A percentile compares a stretch with the other conserved stretches of the same genome.
Evolutionary conservation across 1,140 invertebrate genomes (phyloP).

Genomic region (Dendrolimus punctatus): DNA sequence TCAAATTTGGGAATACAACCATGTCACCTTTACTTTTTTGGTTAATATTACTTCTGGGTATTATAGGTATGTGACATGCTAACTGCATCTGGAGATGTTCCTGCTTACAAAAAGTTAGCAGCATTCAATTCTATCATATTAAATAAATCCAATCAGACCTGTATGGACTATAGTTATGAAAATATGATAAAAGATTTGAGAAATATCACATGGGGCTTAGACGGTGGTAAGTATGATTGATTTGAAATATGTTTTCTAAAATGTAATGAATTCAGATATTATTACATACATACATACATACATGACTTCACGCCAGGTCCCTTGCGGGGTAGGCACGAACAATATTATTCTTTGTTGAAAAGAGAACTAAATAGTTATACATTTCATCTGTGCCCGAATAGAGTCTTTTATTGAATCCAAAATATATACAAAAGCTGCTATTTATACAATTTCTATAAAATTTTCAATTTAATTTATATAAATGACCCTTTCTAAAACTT

Average conservation of each 20-base stretch:
- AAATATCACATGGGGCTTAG: constrained; percentile 80
- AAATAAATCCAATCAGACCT: constrained; percentile 79
- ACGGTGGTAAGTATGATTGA: constrained; percentile 72
- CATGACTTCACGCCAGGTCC: no score
- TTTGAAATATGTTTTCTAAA: not conserved
- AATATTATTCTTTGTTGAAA: not conserved
- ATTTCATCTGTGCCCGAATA: no score
- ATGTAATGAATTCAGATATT: not conserved
- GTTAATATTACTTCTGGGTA: constrained; percentile 2
- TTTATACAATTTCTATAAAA: no score
- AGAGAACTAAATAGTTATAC: no score
- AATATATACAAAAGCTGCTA: no score
- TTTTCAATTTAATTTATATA: no score
- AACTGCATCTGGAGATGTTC: constrained; percentile 73
- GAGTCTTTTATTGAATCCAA: no score
- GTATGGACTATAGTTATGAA: constrained; percentile 87
- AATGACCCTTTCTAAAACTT: no score
- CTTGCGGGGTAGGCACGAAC: no score
- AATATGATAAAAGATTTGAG: constrained; percentile 84
- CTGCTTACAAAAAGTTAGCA: constrained; percentile 80
- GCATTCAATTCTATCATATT: constrained; percentile 82
- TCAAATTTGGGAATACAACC: no score
- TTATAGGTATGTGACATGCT: constrained; percentile 74
- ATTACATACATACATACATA: no score
- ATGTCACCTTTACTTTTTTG: not conserved